Base-by-base conservation (phyloP, 2,888 invertebrate species). In the Hofmannophila pseudospretella region DNA sequence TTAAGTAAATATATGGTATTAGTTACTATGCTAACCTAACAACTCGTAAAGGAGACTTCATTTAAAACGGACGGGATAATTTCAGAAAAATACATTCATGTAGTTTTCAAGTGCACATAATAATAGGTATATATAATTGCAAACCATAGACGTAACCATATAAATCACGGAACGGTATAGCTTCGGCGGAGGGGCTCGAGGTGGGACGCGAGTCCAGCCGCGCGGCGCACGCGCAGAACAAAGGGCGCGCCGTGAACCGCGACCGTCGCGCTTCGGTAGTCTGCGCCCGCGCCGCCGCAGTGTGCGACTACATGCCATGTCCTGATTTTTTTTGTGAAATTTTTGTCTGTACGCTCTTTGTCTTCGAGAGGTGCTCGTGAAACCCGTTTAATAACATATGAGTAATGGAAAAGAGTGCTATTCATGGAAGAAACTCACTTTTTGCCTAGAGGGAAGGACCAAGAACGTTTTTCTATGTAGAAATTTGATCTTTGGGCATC, bases 221-320 rank as follows among this genome's bases (percentile, higher is more conserved):
- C 67, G 69, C 71, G 58, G 62, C 67, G 69, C 71, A 64, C 68
- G 75, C 77, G 68, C 78, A 76, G 85, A 85, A 86, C 85, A 86
- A 86, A 86, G 85, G 85, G 86, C 85, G 85, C 63, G 70, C 74
- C 79, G 79, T 86, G 85, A 86, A 86, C 85, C 85, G 79, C 70
- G 73, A 74, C 85, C 54, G 85, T 73, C 73, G 67, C 80, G 85
- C 74, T 68, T 69, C 72, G 80, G 63, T 66, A 61, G 67, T 52
- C 55, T 49, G 46, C 63, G 54, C 49, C 57, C 63, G 45, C 48
- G 42, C 45, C 48, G 37, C 42, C 41, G 44, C 51, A 51, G 52
- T 50, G 49, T 56, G 57, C 64, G 52, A 61, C 54, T 23, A 7
- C 14, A 42, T 41, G 31, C 33, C 3, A 45, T 53, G 56, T 46